Evolutionary conservation across 2,113 vertebrate species (phyloP).

Genomic region (Cervus canadensis): DNA sequence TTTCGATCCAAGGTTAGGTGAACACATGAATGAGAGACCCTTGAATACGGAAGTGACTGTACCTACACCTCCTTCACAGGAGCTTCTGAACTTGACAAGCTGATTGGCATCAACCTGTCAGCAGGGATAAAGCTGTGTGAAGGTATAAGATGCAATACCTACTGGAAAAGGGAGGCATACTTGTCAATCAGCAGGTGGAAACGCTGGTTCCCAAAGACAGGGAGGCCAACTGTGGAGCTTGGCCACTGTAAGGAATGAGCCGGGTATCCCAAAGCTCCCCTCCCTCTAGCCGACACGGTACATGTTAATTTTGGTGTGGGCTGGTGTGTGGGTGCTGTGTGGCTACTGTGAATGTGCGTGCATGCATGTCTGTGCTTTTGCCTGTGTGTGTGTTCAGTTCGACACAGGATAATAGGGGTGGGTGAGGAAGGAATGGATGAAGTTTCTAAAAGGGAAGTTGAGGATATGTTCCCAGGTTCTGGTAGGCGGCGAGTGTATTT

Average conservation of each 20-base stretch:
- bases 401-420: not conserved
- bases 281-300: no score
- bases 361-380: not conserved
- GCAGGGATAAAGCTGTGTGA: not conserved
- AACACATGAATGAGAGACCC: not conserved
- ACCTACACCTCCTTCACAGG: not conserved
- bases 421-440: not conserved
- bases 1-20: not conserved
- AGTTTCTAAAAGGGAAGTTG: not conserved
- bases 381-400: not conserved
- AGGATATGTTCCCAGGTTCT: not conserved
- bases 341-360: not conserved
- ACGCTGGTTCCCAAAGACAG: not conserved
- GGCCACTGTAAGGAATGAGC: not conserved
- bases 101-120: not conserved
- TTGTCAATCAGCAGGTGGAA: not conserved
- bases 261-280: accelerated
- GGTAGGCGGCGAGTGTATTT: not conserved
- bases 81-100: not conserved
- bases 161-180: not conserved
- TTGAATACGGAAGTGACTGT: not conserved
- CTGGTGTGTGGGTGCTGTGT: not conserved
- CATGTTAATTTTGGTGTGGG: not conserved
- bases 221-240: no score
- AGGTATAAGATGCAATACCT: not conserved